Base-by-base conservation (phyloP, 1,140 invertebrate genomes). In the Lerema accius region DNA sequence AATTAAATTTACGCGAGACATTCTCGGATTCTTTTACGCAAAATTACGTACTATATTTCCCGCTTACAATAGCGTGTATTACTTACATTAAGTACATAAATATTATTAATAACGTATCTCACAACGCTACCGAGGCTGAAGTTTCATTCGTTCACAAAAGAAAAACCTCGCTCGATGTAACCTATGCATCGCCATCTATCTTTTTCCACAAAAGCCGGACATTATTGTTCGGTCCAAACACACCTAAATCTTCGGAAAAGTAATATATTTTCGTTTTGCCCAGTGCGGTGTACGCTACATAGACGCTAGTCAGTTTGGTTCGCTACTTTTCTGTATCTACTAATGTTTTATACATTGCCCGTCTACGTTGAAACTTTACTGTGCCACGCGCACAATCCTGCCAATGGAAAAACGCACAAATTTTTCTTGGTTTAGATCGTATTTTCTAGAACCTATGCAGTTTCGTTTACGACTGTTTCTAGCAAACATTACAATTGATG, bases 201-300 rank as follows among this genome's bases (percentile, higher is more conserved):
- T 91, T 87, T 89, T 85, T 89, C 87, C 85, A 91, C 89, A 91
- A 91, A 91, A 91, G 90, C 89, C 81, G 89, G 90, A 91, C 90
- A 91, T 91, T 91, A 91, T 91, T 91, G 90, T 90, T 89, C 87
- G 90, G 89, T 91, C 90, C 89, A 91, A 91, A 91, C 87, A 89
- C 89, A 87, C 85, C 82, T 91, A 91, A 91, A 91, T 91, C 89
- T 91, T 86, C 85, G 85, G 80, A 86, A 89, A 86, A 91, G 90
- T 89, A 91, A 91, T 91, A 91, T 91, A 91, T 90, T 85, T 90
- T 90, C 88, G 88, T 90, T 90, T 89, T 90, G 84, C 81, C 80
- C 86, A 85, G 74, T 88, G 88, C 80, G 86, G 87, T 85, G 77
- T 73, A 76, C 71, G 80, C 69, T 84, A 82, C 78, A 83, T 82